Percentiles rank a stretch among this genome's conserved stretches.
Evolutionary conservation across 1,140 invertebrate genomes (phyloP).

Genomic region (Leptinotarsa defecta): DNA sequence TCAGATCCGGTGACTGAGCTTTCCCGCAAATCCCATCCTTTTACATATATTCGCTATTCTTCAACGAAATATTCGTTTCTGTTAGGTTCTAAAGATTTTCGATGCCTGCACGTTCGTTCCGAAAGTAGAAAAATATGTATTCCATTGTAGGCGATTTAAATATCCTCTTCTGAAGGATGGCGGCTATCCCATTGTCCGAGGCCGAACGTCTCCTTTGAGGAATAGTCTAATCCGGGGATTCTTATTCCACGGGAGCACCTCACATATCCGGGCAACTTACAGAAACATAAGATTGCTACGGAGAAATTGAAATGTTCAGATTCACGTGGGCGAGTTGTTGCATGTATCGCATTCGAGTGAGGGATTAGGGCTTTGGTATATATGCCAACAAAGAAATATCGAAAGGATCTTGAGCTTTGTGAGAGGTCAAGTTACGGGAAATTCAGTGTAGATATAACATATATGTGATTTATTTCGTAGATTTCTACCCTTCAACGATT

Average conservation of each 20-base stretch:
- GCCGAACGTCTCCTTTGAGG: constrained; percentile 14
- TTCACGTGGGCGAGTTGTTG: background rate
- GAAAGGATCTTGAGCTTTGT: background rate
- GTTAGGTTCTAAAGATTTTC: constrained; percentile 17
- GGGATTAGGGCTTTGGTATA: background rate
- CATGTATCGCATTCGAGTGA: background rate
- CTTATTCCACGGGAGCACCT: background rate
- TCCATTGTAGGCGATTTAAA: constrained; percentile 37
- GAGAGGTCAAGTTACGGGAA: background rate
- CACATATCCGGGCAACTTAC: background rate
- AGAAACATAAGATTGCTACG: background rate
- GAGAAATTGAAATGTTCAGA: background rate
- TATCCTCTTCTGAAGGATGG: constrained; percentile 28
- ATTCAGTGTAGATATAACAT: no score
- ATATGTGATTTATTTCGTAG: no score
- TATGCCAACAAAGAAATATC: background rate
- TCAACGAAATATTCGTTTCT: background rate
- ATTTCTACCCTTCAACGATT: no score
- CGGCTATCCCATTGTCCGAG: constrained; percentile 32
- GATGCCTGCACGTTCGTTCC: constrained; percentile 10
- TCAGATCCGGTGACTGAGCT: background rate
- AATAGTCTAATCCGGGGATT: constrained; percentile 14
- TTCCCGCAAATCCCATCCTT: background rate
- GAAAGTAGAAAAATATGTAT: constrained; percentile 37
- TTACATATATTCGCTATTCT: constrained; percentile 6